phyloP scores from a whole-genome alignment of 2,113 vertebrate genomes.

The Colossoma macropomum region DNA sequence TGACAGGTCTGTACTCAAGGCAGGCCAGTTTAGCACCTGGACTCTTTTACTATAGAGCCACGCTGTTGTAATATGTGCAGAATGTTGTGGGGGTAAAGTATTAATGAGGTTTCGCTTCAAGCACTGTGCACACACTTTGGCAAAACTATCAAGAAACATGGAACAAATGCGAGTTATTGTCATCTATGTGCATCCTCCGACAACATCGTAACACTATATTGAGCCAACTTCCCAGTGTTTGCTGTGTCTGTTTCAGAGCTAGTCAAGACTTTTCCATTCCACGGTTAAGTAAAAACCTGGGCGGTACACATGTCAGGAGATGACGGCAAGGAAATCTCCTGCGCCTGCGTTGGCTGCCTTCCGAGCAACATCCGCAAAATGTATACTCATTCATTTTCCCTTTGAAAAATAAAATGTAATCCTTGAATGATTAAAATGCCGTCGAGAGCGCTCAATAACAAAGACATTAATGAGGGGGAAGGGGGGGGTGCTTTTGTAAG shows the following conservation, averaged over 20 bases:
- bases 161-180: neutral
- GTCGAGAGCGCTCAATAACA: constrained; percentile 40
- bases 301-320: constrained; percentile 28
- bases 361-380: constrained; percentile 37
- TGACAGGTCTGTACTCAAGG: too few relatives aligned
- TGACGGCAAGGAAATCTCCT: constrained; percentile 25
- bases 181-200: too few relatives aligned
- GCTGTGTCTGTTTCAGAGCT: neutral
- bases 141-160: neutral
- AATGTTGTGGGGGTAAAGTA: too few relatives aligned
- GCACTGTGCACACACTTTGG: too few relatives aligned
- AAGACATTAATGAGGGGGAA: constrained; percentile 38
- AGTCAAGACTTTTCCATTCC: constrained; percentile 8
- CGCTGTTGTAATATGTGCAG: too few relatives aligned
- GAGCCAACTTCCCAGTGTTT: neutral
- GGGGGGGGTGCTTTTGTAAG: constrained; percentile 36
- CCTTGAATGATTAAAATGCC: constrained; percentile 56
- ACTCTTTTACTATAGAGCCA: too few relatives aligned
- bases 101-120: too few relatives aligned
- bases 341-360: constrained; percentile 18
- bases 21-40: too few relatives aligned
- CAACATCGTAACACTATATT: neutral
- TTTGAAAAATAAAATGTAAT: constrained; percentile 54
- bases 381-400: constrained; percentile 30
- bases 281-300: neutral